Base-by-base conservation (phyloP, 2,113 vertebrate species). In the Cercopithecus mona region DNA sequence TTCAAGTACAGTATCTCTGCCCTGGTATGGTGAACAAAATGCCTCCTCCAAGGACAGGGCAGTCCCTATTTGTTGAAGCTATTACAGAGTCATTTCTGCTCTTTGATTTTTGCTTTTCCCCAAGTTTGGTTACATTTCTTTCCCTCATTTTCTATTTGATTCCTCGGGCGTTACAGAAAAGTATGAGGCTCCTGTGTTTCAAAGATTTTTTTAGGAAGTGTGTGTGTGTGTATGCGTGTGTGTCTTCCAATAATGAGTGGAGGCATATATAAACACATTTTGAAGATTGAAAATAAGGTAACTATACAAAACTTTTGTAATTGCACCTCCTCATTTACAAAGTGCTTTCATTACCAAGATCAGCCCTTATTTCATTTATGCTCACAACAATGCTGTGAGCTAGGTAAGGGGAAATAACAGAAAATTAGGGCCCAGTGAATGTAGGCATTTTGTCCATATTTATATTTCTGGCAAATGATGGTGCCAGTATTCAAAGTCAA, bases 1-100 rank as follows among this genome's bases (percentile, higher is more conserved):
- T 81, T 96, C 93, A 96, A 97, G 84, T 84, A 68, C 72, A 85
- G 84, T 90, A 97, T 96, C 88, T 96, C 91, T 72, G 81, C 95
- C 95, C 86, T 87, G 78, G 88, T 95, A 70, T 82, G 59, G 90
- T 89, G 97, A 98, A 92, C 43, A 0, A 96, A 97, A 93, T 38
- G 90, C 93, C 93, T 95, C 83, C 94, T 97, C 85, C 35, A 89
- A 98, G 97, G 97, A 97, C 96, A 96, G 93, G 93, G 93, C 32
- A 89, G 90, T 83, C 97, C 92, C 97, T 97, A 14, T 93, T 89
- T 97, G 83, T 35, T 83, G 50, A 84, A 96, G 80, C 90, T 70
- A 87, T 79, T 88, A 79, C 66, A 94, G 84, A 83, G 87, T 23
- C 70, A 48, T 96, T 97, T 96, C 81, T 85, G 85, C 61, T 97